Base-by-base conservation (phyloP, 2,797 vertebrate species). In the Eulemur coronatus region DNA sequence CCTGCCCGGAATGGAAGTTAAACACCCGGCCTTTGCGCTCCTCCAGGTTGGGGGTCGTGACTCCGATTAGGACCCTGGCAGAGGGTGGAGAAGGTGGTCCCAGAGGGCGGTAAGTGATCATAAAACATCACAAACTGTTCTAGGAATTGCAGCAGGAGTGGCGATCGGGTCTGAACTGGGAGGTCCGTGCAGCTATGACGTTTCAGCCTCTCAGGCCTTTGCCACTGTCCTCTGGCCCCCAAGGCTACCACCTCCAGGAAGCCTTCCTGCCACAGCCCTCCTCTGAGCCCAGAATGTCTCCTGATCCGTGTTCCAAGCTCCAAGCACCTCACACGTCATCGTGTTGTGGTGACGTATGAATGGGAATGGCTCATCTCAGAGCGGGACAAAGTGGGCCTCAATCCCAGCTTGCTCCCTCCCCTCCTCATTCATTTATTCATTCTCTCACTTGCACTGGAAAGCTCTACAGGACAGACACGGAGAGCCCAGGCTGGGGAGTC, bases 1-100 rank as follows among this genome's bases (percentile, higher is more conserved):
- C 89, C 94, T 57, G 95, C 75, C 97, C 84, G 52, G 97, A 98
- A 97, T 97, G 98, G 98, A 98, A 98, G 97, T 96, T 95, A 97
- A 97, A 97, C 96, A 86, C 41, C 48, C 55, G 63, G 86, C 76
- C 96, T 73, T 75, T 35, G 59, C 79, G 67, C 92, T 84, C 46
- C 26, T 24, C 59, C 28, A 61, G 84, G 84, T 18, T n/a, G 38
- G 81, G 55, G 89, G 97, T 98, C 97, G 89, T 0, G 52, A 63
- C 14, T 46, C 97, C 8, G 10, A 41, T 97, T 52, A 92, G 85
- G 84, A 96, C 84, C 87, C 90, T 59, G 48, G 76, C 76, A 50
- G 70, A 50, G 79, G 80, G 61, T 28, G 69, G 69, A 52, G 30
- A 86, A 90, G 81, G 18, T 9, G 48, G 65, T 65, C 65, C 65